phyloP scores from a whole-genome alignment of 2,113 vertebrate species.

The Laterallus jamaicensis region DNA sequence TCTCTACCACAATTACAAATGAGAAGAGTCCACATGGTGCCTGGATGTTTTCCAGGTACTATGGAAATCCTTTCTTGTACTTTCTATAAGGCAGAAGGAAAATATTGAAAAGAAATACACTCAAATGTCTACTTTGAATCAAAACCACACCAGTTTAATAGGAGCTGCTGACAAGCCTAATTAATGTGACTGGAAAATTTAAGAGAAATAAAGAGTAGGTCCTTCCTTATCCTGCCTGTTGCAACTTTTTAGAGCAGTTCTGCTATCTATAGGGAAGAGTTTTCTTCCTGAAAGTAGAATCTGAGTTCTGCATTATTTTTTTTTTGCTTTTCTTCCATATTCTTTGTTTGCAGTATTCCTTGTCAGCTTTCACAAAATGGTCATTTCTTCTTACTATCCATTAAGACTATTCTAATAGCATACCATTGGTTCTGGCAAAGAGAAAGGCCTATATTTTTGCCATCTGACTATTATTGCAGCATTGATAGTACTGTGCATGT shows the following conservation, averaged over 20 bases:
- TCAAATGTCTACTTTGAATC: not conserved
- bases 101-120: not conserved
- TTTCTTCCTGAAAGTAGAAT: not conserved
- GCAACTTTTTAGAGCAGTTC: not conserved
- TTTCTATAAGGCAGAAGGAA: not conserved
- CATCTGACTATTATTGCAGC: not conserved
- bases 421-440: not conserved
- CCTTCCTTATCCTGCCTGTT: not conserved
- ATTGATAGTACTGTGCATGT: not conserved
- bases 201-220: not conserved
- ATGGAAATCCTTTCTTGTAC: not conserved
- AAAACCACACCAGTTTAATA: not conserved
- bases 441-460: not conserved
- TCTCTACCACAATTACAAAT: accelerated
- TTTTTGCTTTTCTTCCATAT: not conserved
- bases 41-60: not conserved
- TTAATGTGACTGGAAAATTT: not conserved
- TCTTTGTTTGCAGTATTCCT: not conserved
- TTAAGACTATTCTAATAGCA: not conserved
- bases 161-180: not conserved
- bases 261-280: not conserved
- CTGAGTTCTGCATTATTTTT: not conserved
- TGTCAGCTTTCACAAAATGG: not conserved
- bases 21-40: not conserved
- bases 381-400: not conserved